These are phyloP conservation scores for Cheilosia vernalis DNA, from an alignment of 2,888 invertebrate genomes.

Conservation along the genomic window DNA sequence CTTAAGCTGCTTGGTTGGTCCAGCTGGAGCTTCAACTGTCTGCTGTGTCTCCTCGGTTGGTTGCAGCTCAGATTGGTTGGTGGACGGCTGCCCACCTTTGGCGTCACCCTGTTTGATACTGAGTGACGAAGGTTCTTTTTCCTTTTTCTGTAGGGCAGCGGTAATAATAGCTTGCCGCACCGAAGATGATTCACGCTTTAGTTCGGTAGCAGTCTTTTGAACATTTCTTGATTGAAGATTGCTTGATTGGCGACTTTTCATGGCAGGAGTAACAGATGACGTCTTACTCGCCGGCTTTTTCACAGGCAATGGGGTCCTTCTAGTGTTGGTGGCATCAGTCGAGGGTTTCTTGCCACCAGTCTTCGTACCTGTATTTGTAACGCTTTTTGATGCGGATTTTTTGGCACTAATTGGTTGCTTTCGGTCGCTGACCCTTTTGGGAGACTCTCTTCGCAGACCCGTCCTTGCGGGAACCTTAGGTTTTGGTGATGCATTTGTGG, in stretches of 20 bases:
- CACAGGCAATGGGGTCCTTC: slow-evolving; percentile 75
- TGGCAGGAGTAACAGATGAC: slow-evolving; percentile 12
- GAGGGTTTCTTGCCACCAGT: slow-evolving; percentile 25
- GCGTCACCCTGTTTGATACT: slow-evolving; percentile 62
- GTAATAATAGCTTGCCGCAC: slow-evolving; percentile 58
- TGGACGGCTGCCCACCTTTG: slow-evolving; percentile 15
- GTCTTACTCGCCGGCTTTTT: slow-evolving; percentile 49
- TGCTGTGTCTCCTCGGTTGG: slow-evolving; percentile 6
- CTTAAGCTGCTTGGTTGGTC: slow-evolving; percentile 70
- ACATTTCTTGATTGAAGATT: slow-evolving; percentile 70
- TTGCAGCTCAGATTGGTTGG: slow-evolving; percentile 16
- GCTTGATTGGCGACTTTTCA: slow-evolving; percentile 74
- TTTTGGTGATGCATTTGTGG: slow-evolving; percentile 72
- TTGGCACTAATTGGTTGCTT: slow-evolving; percentile 82
- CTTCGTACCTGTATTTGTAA: slow-evolving; percentile 6
- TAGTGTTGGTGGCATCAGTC: slow-evolving; percentile 8
- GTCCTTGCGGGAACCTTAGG: slow-evolving; percentile 56
- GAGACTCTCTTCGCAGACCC: slow-evolving; percentile 52
- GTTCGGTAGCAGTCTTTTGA: slow-evolving; percentile 63
- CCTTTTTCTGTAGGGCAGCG: slow-evolving; percentile 58
- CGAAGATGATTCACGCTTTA: slow-evolving; percentile 75
- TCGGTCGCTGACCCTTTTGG: slow-evolving; percentile 63
- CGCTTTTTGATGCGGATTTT: slow-evolving; percentile 77
- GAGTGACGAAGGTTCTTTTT: slow-evolving; percentile 61
- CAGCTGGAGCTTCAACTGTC: slow-evolving; percentile 65